Evolutionary conservation across 2,113 vertebrate species (phyloP).

Genomic region (Carlito syrichta): DNA sequence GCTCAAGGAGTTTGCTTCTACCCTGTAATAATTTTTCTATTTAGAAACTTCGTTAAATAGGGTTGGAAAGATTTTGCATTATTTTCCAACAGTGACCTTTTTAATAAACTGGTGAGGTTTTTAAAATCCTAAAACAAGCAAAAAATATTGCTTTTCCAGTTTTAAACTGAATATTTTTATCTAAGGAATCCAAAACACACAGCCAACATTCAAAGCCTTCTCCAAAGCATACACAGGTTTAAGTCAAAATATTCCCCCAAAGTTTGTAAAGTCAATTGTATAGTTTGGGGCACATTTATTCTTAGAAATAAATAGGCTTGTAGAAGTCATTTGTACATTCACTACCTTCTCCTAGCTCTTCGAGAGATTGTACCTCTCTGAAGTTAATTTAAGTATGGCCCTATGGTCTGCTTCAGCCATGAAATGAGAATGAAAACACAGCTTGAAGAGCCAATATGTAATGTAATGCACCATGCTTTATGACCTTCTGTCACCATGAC

Average conservation of each 20-base stretch:
- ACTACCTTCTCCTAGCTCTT: not conserved
- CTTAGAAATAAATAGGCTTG: not conserved
- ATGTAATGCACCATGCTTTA: accelerated
- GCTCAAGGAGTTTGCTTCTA: not conserved
- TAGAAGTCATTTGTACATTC: not conserved
- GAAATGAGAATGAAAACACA: not conserved
- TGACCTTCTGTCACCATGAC: not conserved
- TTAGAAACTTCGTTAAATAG: not conserved
- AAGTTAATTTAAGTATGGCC: not conserved
- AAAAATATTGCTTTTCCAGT: not conserved
- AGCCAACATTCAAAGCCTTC: not conserved
- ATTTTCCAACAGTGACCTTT: conserved; percentile 5
- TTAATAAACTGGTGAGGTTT: not conserved
- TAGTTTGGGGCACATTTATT: not conserved
- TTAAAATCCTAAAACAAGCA: not conserved
- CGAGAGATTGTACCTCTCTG: not conserved
- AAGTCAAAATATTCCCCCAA: conserved; percentile 24
- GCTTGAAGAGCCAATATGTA: not conserved
- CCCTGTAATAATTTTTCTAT: not conserved
- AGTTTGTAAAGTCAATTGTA: not conserved
- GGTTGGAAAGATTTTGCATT: not conserved
- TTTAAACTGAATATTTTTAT: conserved; percentile 17
- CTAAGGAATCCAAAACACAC: not conserved
- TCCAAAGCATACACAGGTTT: conserved; percentile 11
- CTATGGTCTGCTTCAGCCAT: not conserved